phyloP scores from a whole-genome alignment of 2,797 vertebrate species.

The Helicolenus hilgendorfi region DNA sequence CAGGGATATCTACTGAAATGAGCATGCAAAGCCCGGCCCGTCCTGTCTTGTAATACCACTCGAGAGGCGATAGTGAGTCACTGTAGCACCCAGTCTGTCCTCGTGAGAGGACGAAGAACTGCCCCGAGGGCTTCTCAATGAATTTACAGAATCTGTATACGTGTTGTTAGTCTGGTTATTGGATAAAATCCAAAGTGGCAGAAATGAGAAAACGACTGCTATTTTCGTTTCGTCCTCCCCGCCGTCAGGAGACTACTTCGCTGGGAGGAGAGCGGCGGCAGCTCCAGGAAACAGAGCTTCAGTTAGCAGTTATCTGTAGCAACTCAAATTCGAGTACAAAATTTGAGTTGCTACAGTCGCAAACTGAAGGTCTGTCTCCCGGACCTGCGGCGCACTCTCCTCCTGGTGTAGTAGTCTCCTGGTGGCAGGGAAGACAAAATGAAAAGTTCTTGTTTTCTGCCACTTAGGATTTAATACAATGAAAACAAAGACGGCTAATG shows the following conservation, averaged over 20 bases:
- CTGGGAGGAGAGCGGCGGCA: neutral
- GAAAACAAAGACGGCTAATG: neutral
- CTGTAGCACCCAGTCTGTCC: neutral
- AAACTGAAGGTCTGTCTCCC: neutral
- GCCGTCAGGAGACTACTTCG: neutral
- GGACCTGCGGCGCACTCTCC: rapidly evolving
- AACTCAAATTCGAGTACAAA: neutral
- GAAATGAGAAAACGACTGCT: too few species aligned
- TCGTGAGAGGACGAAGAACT: neutral
- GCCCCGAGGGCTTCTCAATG: too few species aligned
- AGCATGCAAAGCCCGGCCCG: too few species aligned
- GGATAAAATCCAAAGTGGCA: too few species aligned
- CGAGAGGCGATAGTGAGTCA: neutral
- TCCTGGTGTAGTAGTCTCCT: neutral
- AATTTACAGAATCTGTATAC: too few species aligned
- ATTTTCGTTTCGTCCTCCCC: too few species aligned
- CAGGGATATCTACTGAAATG: too few species aligned
- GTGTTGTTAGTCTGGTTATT: too few species aligned
- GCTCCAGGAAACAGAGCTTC: neutral
- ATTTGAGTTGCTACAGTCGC: neutral
- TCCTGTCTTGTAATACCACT: neutral
- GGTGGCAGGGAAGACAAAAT: neutral
- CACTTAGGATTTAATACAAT: neutral
- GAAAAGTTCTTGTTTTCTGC: neutral
- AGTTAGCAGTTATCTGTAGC: neutral